These are phyloP conservation scores for Myiozetetes cayanensis DNA, from an alignment of 2,113 vertebrate species.

Conservation along the genomic window DNA sequence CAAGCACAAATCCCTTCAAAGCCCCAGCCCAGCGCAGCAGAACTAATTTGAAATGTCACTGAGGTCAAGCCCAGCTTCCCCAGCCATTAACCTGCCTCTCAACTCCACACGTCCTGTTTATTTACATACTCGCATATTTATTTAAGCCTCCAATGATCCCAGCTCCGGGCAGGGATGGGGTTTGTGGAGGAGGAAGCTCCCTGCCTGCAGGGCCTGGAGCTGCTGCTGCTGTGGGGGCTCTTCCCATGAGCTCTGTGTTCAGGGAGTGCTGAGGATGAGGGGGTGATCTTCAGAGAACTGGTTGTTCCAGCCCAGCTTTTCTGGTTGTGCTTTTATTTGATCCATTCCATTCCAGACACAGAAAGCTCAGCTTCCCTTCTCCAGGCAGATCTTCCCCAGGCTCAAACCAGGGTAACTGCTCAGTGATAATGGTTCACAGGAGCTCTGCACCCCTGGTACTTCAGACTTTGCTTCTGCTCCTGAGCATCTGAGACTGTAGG, in stretches of 20 bases:
- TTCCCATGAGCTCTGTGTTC: accelerated
- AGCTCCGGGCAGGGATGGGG: background rate
- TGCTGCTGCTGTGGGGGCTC: accelerated
- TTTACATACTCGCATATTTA: conserved; percentile 64
- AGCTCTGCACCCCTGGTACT: background rate
- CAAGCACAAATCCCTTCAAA: conserved; percentile 53
- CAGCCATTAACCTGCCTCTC: conserved; percentile 65
- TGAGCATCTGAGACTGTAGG: accelerated
- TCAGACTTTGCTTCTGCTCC: background rate
- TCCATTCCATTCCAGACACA: background rate
- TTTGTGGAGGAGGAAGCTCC: background rate
- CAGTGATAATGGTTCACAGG: background rate
- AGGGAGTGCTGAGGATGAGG: accelerated
- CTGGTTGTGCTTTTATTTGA: background rate
- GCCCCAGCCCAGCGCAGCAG: conserved; percentile 67
- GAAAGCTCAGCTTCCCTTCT: background rate
- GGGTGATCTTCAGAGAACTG: background rate
- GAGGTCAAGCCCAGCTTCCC: conserved; percentile 64
- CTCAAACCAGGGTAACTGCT: background rate
- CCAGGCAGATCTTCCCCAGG: background rate
- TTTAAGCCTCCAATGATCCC: conserved; percentile 34
- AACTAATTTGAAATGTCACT: conserved; percentile 79
- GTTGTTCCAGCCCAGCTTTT: background rate
- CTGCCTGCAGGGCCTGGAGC: background rate
- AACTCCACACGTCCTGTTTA: conserved; percentile 61